Percentiles rank a stretch among this genome's conserved stretches.
Conservation (phyloP, 2,113 vertebrate species). For the Chloroceryle aenea region DNA sequence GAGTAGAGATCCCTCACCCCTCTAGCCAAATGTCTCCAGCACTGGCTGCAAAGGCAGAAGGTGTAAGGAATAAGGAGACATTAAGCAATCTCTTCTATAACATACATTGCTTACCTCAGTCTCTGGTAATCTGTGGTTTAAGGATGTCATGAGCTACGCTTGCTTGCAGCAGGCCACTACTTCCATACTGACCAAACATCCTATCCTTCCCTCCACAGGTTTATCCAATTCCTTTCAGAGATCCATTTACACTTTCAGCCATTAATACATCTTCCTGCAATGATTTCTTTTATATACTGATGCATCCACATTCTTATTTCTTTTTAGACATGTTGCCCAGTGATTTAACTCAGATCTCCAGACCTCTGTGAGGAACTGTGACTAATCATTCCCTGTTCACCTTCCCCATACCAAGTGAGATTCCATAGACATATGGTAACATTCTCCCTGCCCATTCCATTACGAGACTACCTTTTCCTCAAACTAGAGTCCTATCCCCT, state of each 20-base stretch:
- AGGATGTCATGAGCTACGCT: not conserved
- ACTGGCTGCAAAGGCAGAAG: not conserved
- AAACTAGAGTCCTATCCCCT: not conserved
- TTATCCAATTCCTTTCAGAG: not conserved
- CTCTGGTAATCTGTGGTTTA: not conserved
- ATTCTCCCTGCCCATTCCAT: not conserved
- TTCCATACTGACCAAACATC: not conserved
- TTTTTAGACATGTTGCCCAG: not conserved
- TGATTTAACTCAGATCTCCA: not conserved
- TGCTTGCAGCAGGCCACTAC: not conserved
- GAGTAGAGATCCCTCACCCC: not conserved
- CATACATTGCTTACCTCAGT: not conserved
- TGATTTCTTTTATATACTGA: not conserved
- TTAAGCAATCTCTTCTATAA: not conserved
- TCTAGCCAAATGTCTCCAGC: not conserved
- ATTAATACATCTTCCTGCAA: not conserved
- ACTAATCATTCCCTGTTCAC: slow-evolving; percentile 4
- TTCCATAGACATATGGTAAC: not conserved
- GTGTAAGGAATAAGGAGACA: not conserved
- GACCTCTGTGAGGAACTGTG: not conserved
- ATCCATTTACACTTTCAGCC: not conserved
- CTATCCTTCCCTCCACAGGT: not conserved
- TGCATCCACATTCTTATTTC: not conserved
- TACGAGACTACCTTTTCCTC: not conserved
- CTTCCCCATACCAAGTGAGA: not conserved